Conservation (phyloP, 2,888 invertebrate species). For the Lingula anatina region DNA sequence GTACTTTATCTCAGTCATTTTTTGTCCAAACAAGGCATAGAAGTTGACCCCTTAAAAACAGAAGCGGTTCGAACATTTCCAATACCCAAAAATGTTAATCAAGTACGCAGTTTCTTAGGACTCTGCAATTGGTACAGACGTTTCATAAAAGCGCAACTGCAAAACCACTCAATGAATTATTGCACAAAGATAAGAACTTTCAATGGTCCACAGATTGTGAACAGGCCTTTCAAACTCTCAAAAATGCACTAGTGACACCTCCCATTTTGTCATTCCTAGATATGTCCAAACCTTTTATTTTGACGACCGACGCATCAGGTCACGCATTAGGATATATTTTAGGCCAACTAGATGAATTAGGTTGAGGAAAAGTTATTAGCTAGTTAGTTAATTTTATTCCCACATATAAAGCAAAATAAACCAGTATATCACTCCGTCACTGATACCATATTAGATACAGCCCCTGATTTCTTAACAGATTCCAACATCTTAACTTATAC, state of each 20-base stretch:
- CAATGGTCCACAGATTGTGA: slow-evolving; percentile 16
- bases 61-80: slow-evolving; percentile 13
- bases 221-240: slow-evolving; percentile 11
- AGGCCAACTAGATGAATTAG: too few relatives aligned
- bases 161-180: slow-evolving; percentile 10
- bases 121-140: slow-evolving; percentile 15
- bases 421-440: too few relatives aligned
- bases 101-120: slow-evolving; percentile 15
- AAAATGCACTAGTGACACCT: slow-evolving; percentile 10
- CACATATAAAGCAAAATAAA: too few relatives aligned
- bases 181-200: slow-evolving; percentile 6
- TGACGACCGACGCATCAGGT: slow-evolving; percentile 13
- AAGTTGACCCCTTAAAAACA: slow-evolving; percentile 11
- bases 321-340: too few relatives aligned
- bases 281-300: slow-evolving; percentile 10
- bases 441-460: too few relatives aligned
- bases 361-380: too few relatives aligned
- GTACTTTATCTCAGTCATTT: slow-evolving; percentile 15
- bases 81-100: slow-evolving; percentile 10
- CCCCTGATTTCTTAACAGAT: too few relatives aligned
- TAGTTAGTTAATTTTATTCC: too few relatives aligned
- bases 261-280: slow-evolving; percentile 15
- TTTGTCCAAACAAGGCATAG: slow-evolving; percentile 11
- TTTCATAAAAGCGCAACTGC: slow-evolving; percentile 13
- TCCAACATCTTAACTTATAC: too few relatives aligned